Evolutionary conservation across 2,113 vertebrate genomes (phyloP), one percentile per base, ranked within the genome.

Genomic region (Chloebia gouldiae): DNA sequence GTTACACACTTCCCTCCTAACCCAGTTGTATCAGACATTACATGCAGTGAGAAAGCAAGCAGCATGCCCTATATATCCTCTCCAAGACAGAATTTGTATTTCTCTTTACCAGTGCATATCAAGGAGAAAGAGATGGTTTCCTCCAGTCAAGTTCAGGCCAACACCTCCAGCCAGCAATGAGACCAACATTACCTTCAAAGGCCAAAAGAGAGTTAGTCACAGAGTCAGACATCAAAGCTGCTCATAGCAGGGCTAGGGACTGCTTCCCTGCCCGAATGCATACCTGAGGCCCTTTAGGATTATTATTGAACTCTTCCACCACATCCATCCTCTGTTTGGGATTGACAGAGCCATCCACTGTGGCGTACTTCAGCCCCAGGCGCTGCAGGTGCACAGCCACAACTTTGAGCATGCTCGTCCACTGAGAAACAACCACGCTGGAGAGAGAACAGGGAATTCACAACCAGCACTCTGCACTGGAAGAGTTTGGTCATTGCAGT

Each of bases 361-460:
- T 97, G 11, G 90, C 97, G 0, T 98, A 99, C 7, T 89, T 98
- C 76, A 99, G 89, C 28, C 97, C 97, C 9, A 98, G 97, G 35
- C 30, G 94, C 86, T 87, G 86, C 60, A 99, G 98, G 63, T 99
- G 99, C 66, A 97, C 81, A 1, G 98, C 98, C 51, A 99, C 98
- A 15, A 99, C 98, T 12, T 83, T 97, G 72, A 99, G 96, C 99
- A 99, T 99, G 94, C 98, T 99, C 7, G 99, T 99, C 99, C 99
- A 99, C 97, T 99, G 99, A 40, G 99, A 99, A 66, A 99, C 98
- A 33, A 99, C 98, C 88, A 99, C 99, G 51, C 99, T 99, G 93
- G 1, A 37, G 51, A 84, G n/a, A 90, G 49, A 88, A 69, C 44
- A 75, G 56, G 42, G 6, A 61, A 42, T 20, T 87, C 27, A 92